Conservation (phyloP, 1,140 invertebrate species). For the Macrostomum lignano region DNA sequence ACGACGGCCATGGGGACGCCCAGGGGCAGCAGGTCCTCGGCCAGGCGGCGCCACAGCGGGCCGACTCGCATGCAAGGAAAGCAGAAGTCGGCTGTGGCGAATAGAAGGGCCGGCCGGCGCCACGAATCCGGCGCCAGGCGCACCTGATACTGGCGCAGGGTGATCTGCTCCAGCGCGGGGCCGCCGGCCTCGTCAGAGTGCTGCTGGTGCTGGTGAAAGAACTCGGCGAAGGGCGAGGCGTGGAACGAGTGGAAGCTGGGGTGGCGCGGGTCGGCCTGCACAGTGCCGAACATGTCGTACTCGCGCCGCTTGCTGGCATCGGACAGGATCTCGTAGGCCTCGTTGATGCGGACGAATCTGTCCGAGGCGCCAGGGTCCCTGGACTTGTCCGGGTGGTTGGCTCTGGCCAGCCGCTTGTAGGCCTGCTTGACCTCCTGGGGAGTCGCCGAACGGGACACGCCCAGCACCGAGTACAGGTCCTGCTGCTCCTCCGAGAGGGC, state of each 20-base stretch:
- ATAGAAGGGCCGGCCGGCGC: conserved; percentile 45
- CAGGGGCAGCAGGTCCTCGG: conserved; percentile 48
- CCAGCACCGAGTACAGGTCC: conserved; percentile 5
- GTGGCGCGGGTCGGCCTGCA: too few relatives aligned
- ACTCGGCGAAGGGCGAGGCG: too few relatives aligned
- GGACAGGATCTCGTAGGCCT: conserved; percentile 4
- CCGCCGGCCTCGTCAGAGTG: too few relatives aligned
- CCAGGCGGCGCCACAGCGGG: conserved; percentile 45
- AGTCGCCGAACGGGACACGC: conserved; percentile 1
- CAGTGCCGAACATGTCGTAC: too few relatives aligned
- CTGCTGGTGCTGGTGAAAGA: too few relatives aligned
- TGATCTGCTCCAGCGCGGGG: too few relatives aligned
- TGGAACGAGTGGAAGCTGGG: too few relatives aligned
- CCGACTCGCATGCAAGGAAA: conserved; percentile 57
- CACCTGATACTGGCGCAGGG: conserved; percentile 60
- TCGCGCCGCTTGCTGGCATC: not conserved
- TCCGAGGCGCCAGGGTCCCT: not conserved
- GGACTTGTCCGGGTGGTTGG: conserved; percentile 6
- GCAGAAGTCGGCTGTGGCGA: conserved; percentile 74
- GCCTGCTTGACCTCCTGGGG: conserved; percentile 6
- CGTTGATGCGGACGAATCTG: conserved; percentile 3
- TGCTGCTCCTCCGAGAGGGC: too few relatives aligned
- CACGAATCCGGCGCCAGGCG: conserved; percentile 49
- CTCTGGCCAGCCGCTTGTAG: not conserved
- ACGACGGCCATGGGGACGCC: conserved; percentile 37